Evolutionary conservation across 2,113 vertebrate genomes (phyloP).

Genomic region (Megatriorchis doriae): DNA sequence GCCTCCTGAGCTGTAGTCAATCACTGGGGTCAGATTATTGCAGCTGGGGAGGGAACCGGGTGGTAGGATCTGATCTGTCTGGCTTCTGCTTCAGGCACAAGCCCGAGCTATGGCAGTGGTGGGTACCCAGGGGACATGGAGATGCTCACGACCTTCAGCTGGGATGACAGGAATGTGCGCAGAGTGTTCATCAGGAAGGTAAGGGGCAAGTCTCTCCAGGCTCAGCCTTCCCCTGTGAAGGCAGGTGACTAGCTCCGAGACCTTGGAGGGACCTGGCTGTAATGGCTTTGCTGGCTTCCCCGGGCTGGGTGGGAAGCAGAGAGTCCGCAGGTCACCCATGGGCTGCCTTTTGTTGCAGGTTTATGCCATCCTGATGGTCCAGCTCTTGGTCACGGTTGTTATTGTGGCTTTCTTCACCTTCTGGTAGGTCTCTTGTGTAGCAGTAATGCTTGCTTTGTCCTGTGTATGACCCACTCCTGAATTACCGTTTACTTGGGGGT

Average conservation of each 20-base stretch:
- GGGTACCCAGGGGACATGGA: slow-evolving; percentile 76
- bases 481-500: no score
- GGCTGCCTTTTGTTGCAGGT: slow-evolving; percentile 73
- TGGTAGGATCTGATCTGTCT: background rate
- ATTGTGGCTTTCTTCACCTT: slow-evolving; percentile 92
- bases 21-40: background rate
- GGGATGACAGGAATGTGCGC: slow-evolving; percentile 87
- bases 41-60: background rate
- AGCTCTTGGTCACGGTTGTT: slow-evolving; percentile 84
- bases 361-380: slow-evolving; percentile 86
- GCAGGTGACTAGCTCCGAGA: background rate
- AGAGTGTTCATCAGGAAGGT: slow-evolving; percentile 92
- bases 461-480: background rate
- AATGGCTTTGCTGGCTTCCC: background rate
- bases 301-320: background rate
- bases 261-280: background rate
- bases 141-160: slow-evolving; percentile 85
- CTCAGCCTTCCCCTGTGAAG: background rate
- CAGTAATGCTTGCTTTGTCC: background rate
- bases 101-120: slow-evolving; percentile 74
- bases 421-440: slow-evolving; percentile 75
- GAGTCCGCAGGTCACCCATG: accelerated
- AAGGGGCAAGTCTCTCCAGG: background rate
- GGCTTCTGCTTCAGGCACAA: slow-evolving; percentile 59
- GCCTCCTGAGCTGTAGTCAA: accelerated